Base-by-base conservation (phyloP, 2,113 vertebrate species). In the Ciconia stormi region DNA sequence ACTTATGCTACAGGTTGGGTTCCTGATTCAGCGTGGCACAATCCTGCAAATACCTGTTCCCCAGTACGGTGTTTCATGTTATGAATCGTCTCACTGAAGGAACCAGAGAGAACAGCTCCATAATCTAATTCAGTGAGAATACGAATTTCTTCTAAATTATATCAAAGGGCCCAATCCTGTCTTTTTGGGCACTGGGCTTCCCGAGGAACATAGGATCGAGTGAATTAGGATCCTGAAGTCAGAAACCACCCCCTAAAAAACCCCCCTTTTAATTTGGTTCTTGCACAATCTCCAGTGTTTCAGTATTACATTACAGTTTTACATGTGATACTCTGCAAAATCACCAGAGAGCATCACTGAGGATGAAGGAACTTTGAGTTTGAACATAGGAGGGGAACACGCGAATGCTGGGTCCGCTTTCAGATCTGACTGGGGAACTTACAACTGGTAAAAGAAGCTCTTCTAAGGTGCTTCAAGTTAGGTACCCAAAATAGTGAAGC, bases 11-110 rank as follows among this genome's bases (percentile, higher is more conserved):
- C 16, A 70, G 38, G 32, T 5, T 16, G 52, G 27, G 77, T 62
- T 70, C 72, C 47, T 38, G 62, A 58, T 59, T 63, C 44, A 66
- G 27, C 0, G 0, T n/a, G 66, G 38, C 69, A 77, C 63, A 87
- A 9, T 38, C 69, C 70, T 89, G 40, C 38, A 38, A n/a, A 53
- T 21, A 4, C 52, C 62, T 65, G 42, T 46, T 47, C 55, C 32
- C 76, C 30, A 17, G 32, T 12, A 21, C 1, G 0, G 50, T 22
- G 38, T 26, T 58, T n/a, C 2, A 0, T 58, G 44, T 59, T 69
- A 23, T 14, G 42, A 74, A 22, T 40, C 2, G 0, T 66, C 21
- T 52, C 34, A 4, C 34, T 27, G 49, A 61, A 87, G 79, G 50
- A 65, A 52, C 13, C 44, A 42, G 59, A 50, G 21, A 40, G 36